These are phyloP conservation scores for Babylonia areolata DNA, from an alignment of 1,140 invertebrate genomes.

Conservation along the genomic window DNA sequence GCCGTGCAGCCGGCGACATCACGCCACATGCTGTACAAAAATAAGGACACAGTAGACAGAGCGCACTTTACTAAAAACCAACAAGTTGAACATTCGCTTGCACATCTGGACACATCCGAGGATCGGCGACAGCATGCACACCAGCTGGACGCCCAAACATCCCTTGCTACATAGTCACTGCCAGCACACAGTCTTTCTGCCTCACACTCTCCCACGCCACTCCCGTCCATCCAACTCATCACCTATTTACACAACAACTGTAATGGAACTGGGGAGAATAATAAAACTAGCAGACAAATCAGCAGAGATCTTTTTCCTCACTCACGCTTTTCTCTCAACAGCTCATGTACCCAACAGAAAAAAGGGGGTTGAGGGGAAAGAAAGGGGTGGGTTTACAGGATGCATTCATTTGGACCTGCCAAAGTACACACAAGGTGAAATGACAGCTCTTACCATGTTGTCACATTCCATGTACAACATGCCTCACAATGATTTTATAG, in stretches of 20 bases:
- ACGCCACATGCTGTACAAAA: conserved; percentile 44
- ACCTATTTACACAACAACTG: conserved; percentile 23
- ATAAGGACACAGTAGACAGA: conserved; percentile 41
- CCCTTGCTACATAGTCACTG: conserved; percentile 26
- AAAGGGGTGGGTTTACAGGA: not conserved
- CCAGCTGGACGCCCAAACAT: conserved; percentile 40
- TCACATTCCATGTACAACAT: not conserved
- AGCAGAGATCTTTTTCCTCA: conserved; percentile 33
- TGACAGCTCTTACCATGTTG: conserved; percentile 9
- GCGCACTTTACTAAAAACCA: conserved; percentile 33
- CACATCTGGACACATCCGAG: conserved; percentile 22
- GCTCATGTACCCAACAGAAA: not conserved
- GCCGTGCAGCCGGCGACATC: conserved; percentile 22
- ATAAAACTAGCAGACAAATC: conserved; percentile 12
- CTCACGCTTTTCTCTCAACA: not conserved
- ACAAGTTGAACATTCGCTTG: conserved; percentile 37
- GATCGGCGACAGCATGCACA: conserved; percentile 24
- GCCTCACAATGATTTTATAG: not conserved
- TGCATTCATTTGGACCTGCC: conserved; percentile 37
- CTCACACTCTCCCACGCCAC: not conserved
- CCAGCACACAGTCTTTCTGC: conserved; percentile 24
- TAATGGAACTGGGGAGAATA: not conserved
- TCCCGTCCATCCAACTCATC: not conserved
- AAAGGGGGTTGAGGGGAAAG: not conserved
- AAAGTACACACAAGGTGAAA: conserved; percentile 27